These are phyloP conservation scores for Girardinus metallicus DNA, from an alignment of 2,797 vertebrate species.

Conservation along the genomic window DNA sequence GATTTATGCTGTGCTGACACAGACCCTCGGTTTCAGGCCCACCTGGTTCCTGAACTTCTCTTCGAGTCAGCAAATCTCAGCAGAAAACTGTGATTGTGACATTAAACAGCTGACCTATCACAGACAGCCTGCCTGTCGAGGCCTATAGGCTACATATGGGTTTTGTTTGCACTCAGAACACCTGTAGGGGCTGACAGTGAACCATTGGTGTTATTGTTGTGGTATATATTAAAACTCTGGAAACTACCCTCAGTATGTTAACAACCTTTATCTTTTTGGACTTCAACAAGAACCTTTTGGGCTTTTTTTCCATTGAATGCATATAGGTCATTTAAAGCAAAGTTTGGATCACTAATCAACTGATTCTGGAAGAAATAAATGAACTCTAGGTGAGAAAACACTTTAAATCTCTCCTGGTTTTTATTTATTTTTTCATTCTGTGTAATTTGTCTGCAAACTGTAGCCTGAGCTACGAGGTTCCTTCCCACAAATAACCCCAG, in stretches of 20 bases:
- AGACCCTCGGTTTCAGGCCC: neutral
- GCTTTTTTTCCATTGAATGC: neutral
- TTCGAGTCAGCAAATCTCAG: neutral
- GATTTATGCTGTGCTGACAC: neutral
- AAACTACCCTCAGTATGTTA: neutral
- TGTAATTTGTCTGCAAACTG: neutral
- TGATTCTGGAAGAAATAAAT: neutral
- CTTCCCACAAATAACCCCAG: neutral
- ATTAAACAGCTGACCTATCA: neutral
- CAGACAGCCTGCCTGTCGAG: neutral
- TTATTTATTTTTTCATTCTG: neutral
- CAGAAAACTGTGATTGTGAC: neutral
- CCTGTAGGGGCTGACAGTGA: neutral
- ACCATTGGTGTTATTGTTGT: neutral
- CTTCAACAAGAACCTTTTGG: neutral
- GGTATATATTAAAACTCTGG: neutral
- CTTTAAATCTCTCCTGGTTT: neutral
- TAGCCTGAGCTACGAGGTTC: neutral
- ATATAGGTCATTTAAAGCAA: neutral
- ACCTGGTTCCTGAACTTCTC: neutral
- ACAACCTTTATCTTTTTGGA: too few relatives aligned
- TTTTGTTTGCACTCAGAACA: neutral
- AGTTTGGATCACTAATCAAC: neutral
- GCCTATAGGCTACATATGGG: neutral
- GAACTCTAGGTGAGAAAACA: conserved; percentile 1